Evolutionary conservation across 1,140 invertebrate genomes (phyloP), one percentile per base, ranked within the genome.

Genomic region (Lepidostoma basale): DNA sequence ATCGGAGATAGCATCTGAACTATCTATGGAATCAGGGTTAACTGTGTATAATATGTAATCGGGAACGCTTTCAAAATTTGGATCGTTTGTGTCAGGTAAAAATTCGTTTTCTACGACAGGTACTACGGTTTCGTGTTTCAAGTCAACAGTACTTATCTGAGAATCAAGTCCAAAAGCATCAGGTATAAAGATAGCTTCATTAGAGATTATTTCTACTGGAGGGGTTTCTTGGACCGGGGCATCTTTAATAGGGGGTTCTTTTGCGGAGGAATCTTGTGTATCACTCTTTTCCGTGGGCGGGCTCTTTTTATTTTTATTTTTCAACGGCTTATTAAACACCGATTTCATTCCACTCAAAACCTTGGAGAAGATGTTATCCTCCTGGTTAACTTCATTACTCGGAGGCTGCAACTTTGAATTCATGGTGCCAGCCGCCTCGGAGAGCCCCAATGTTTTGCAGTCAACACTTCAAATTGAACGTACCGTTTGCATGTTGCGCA

Each of bases 261-360:
- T 22, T 56, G 26, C 8, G 22, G 25, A 0, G 26, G 18, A 10
- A 26, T 18, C 14, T 54, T 52, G n/a, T 36, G 10, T 9, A 36
- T 10, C 9, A 14, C 3, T 30, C 1, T 8, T n/a, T 6, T 65
- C 62, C 10, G 54, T 12, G 12, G 30, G 30, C 16, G 44, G 25
- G 42, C 20, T 25, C 30, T 59, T 66, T 47, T 66, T 66, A 3
- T 14, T 14, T 54, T 72, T 71, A 28, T 58, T 66, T 26, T 62
- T 62, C 4, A 18, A 9, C 4, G 56, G 39, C 36, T 68, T 73
- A 25, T 73, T 73, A 30, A 73, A 73, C 1, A 70, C 72, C 9
- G 64, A 67, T 40, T 70, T 70, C 72, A 73, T 73, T 16, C 72
- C 65, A 40, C 54, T 73, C 6, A 73, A 26, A 25, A 73, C 72